Conservation (phyloP, 2,797 vertebrate species). For the Gallinago solitaria region DNA sequence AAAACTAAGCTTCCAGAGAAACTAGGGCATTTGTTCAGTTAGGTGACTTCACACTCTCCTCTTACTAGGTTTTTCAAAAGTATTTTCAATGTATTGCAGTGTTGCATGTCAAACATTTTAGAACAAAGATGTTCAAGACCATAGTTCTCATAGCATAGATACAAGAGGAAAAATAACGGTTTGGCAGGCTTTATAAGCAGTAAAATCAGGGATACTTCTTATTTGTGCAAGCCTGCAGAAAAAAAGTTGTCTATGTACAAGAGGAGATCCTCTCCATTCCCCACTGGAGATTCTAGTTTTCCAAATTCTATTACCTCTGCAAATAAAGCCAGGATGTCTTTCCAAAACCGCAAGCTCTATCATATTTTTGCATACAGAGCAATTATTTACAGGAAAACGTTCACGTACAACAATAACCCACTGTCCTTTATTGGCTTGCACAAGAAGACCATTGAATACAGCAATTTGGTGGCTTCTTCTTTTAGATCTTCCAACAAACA, state of each 20-base stretch:
- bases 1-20: not conserved
- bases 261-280: not conserved
- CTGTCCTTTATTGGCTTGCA: not conserved
- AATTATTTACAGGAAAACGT: not conserved
- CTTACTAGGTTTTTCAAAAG: not conserved
- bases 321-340: not conserved
- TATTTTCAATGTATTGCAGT: not conserved
- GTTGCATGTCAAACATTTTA: not conserved
- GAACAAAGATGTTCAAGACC: not conserved
- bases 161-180: not conserved
- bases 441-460: not conserved
- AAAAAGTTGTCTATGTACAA: not conserved
- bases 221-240: not conserved
- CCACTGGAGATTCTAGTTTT: not conserved
- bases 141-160: not conserved
- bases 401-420: not conserved
- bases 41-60: not conserved
- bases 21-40: not conserved
- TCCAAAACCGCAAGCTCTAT: not conserved
- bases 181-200: not conserved
- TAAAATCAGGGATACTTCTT: not conserved
- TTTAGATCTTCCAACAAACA: not conserved
- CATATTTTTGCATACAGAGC: not conserved
- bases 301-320: not conserved
- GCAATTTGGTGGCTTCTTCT: not conserved